Evolutionary conservation across 2,888 invertebrate genomes (phyloP).

Genomic region (Conchocele bisecta): DNA sequence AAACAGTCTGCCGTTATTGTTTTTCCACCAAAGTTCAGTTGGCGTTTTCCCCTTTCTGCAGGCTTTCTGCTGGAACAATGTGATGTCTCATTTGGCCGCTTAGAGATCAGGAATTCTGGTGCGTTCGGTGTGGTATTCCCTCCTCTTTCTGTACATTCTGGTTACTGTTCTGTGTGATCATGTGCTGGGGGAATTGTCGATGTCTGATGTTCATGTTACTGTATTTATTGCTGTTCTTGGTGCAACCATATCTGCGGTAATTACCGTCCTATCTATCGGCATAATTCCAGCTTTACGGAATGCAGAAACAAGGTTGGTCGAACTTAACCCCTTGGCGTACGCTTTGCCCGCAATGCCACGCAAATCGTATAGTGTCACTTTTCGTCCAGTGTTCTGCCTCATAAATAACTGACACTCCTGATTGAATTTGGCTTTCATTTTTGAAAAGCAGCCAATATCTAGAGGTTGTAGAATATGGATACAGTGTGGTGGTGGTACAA

Average conservation of each 20-base stretch:
- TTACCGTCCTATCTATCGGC: neutral
- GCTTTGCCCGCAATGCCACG: neutral
- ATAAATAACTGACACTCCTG: neutral
- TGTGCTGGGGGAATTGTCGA: too few relatives aligned
- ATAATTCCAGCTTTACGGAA: neutral
- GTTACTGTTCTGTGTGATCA: too few relatives aligned
- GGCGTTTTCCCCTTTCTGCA: too few relatives aligned
- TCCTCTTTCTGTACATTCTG: too few relatives aligned
- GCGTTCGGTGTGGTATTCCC: too few relatives aligned
- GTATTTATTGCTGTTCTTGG: too few relatives aligned
- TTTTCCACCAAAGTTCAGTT: too few relatives aligned
- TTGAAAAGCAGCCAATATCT: neutral
- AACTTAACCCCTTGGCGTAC: neutral
- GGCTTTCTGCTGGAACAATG: too few relatives aligned
- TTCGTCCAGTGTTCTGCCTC: neutral
- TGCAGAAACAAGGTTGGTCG: neutral
- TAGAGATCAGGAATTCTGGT: too few relatives aligned
- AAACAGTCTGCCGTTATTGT: too few relatives aligned
- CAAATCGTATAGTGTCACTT: neutral
- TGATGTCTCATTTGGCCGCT: too few relatives aligned
- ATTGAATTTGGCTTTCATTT: neutral
- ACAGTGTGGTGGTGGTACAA: conserved; percentile 11
- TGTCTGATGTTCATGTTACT: too few relatives aligned
- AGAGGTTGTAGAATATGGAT: conserved; percentile 17
- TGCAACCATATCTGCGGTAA: neutral